Evolutionary conservation across 2,113 vertebrate genomes (phyloP).

Genomic region (Narcine bancroftii): DNA sequence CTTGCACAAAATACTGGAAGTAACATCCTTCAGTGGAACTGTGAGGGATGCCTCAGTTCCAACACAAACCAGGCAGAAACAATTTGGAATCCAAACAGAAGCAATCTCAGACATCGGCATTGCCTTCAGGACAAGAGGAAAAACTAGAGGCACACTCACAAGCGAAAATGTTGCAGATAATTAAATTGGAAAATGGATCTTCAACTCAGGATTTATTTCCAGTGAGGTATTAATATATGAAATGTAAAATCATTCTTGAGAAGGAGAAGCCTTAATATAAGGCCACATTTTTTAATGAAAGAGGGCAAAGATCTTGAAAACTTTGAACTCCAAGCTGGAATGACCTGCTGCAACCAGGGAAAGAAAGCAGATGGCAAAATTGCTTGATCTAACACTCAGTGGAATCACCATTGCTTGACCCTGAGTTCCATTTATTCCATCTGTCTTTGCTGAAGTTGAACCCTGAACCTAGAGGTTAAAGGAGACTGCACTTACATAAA

Average conservation of each 20-base stretch:
- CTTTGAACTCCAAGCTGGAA: background rate
- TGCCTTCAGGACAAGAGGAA: background rate
- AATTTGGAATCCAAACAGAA: background rate
- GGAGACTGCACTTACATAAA: background rate
- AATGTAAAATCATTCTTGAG: background rate
- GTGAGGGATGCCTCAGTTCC: background rate
- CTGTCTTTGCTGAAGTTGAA: background rate
- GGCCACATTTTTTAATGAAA: background rate
- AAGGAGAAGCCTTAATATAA: background rate
- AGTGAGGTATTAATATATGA: background rate
- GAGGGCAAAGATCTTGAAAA: background rate
- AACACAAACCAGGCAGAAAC: background rate
- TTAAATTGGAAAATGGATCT: background rate
- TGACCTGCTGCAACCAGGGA: background rate
- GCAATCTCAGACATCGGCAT: background rate
- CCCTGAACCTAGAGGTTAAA: conserved; percentile 32
- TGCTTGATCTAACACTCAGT: background rate
- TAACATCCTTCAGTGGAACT: background rate
- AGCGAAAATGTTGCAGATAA: background rate
- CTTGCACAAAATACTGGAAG: background rate
- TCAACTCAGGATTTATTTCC: background rate
- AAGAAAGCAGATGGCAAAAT: background rate
- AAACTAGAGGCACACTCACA: background rate
- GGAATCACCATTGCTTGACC: background rate
- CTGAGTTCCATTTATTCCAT: background rate